These are phyloP conservation scores for Sphaeridia pumilis DNA, from an alignment of 2,888 invertebrate species.

Conservation along the genomic window DNA sequence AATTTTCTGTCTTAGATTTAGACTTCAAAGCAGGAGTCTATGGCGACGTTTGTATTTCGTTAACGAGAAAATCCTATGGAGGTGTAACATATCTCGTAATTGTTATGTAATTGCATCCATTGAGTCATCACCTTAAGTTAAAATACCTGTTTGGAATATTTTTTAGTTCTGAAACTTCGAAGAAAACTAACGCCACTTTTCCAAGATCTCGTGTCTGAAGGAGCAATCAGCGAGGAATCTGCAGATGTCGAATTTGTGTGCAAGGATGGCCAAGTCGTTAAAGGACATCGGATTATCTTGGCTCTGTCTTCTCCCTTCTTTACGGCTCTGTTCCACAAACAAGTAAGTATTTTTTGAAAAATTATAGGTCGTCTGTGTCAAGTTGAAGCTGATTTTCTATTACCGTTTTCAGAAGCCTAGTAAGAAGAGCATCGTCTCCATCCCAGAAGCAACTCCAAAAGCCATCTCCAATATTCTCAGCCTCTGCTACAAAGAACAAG, in stretches of 20 bases:
- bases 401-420: slow-evolving; percentile 1
- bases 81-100: too few species aligned
- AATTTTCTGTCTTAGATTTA: too few species aligned
- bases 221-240: neutral
- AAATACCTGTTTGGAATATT: neutral
- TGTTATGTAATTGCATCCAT: too few species aligned
- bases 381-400: neutral
- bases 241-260: neutral
- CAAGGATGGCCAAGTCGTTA: neutral
- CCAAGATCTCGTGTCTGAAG: neutral
- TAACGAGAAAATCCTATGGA: too few species aligned
- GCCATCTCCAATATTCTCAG: neutral
- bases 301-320: neutral
- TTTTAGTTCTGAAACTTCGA: neutral
- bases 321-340: neutral
- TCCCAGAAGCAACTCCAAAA: neutral
- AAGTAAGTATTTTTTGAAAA: neutral
- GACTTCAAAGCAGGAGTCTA: too few species aligned
- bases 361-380: neutral
- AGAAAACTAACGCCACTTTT: neutral
- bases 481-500: neutral
- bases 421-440: neutral
- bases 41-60: too few species aligned
- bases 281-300: neutral
- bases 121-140: too few species aligned